Evolutionary conservation across 2,888 invertebrate genomes (phyloP).

Genomic region (Cantharis rustica): DNA sequence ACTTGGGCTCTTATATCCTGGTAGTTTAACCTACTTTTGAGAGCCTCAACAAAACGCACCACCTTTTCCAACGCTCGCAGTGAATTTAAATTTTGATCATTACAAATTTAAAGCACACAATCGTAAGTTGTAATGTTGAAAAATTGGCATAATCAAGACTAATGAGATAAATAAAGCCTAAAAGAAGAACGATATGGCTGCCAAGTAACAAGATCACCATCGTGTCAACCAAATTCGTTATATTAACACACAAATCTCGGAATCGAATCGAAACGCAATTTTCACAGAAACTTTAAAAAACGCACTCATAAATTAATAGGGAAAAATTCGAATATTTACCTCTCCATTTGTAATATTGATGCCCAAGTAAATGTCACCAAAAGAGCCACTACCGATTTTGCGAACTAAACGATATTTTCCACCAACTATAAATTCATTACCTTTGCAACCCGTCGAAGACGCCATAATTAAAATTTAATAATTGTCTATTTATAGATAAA

Average conservation of each 20-base stretch:
- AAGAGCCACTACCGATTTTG: slow-evolving; percentile 98
- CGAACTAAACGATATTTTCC: slow-evolving; percentile 93
- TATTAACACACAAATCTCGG: slow-evolving; percentile 34
- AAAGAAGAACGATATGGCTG: slow-evolving; percentile 39
- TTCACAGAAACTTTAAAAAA: not conserved
- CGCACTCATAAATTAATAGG: not conserved
- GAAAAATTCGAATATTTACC: slow-evolving; percentile 60
- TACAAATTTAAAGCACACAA: not conserved
- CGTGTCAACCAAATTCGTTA: slow-evolving; percentile 29
- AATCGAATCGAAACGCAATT: not conserved
- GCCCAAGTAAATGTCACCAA: slow-evolving; percentile 98
- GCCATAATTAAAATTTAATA: slow-evolving; percentile 54
- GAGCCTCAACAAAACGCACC: slow-evolving; percentile 41
- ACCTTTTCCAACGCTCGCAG: slow-evolving; percentile 17
- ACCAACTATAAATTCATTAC: slow-evolving; percentile 80
- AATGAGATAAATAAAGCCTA: slow-evolving; percentile 28
- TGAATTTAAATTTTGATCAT: not conserved
- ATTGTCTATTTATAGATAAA: slow-evolving; percentile 46
- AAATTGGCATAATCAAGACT: slow-evolving; percentile 16
- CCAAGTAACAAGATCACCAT: slow-evolving; percentile 33
- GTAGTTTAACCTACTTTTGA: slow-evolving; percentile 53
- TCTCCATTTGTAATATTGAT: slow-evolving; percentile 90
- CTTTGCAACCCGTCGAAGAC: slow-evolving; percentile 54
- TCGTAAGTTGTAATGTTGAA: not conserved
- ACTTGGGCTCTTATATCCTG: slow-evolving; percentile 41